Evolutionary conservation across 2,888 invertebrate species (phyloP).

Genomic region (Nasonia oneida): DNA sequence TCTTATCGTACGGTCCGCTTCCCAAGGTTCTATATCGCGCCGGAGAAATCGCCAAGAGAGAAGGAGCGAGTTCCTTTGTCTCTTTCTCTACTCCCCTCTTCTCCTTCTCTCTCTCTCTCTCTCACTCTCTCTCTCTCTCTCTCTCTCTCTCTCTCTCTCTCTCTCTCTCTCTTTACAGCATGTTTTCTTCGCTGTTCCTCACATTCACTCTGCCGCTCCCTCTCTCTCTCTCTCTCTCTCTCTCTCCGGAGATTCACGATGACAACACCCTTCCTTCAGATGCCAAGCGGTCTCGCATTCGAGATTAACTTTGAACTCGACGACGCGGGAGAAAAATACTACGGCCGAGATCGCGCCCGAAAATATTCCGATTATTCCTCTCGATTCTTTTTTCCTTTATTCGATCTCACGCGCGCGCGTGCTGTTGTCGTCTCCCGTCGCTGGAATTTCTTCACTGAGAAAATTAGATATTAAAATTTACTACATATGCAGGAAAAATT

Average conservation of each 20-base stretch:
- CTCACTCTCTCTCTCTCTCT: constrained; percentile 31
- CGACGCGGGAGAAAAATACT: constrained; percentile 51
- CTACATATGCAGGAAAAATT: no score
- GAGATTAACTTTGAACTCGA: constrained; percentile 64
- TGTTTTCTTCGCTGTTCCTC: constrained; percentile 40
- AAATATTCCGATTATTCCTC: constrained; percentile 57
- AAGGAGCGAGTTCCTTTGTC: constrained; percentile 61
- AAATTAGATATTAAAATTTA: no score
- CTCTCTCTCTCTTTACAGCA: constrained; percentile 43
- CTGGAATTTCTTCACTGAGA: not conserved
- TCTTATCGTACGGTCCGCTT: constrained; percentile 73
- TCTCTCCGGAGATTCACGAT: constrained; percentile 56
- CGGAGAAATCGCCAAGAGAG: constrained; percentile 71
- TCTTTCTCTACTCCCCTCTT: constrained; percentile 35
- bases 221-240: not conserved
- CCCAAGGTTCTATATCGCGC: constrained; percentile 73
- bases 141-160: constrained; percentile 50
- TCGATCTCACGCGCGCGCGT: constrained; percentile 6
- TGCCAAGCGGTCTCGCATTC: constrained; percentile 58
- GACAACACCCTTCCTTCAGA: constrained; percentile 59
- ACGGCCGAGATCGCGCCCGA: constrained; percentile 24
- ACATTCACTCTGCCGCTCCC: constrained; percentile 2
- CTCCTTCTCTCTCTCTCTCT: constrained; percentile 30
- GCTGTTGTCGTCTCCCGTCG: not conserved
- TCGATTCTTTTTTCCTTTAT: constrained; percentile 25